phyloP scores from a whole-genome alignment of 1,140 invertebrate genomes.

The Limonius californicus region DNA sequence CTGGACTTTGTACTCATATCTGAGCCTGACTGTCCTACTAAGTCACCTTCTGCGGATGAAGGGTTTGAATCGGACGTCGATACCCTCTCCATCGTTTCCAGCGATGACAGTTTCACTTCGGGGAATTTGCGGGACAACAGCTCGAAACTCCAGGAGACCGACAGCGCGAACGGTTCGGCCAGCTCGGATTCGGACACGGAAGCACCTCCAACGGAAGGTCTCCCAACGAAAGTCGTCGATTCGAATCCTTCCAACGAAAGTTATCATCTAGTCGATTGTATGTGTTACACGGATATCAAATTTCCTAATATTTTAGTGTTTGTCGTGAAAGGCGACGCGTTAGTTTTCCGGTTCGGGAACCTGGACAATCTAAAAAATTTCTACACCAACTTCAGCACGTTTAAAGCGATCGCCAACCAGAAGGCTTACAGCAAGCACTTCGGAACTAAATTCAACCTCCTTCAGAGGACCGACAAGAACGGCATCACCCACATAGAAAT shows the following conservation, averaged over 20 bases:
- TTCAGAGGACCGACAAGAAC: slow-evolving; percentile 47
- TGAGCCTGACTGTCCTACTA: slow-evolving; percentile 20
- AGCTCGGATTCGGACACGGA: slow-evolving; percentile 43
- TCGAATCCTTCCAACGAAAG: slow-evolving; percentile 25
- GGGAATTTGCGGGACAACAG: slow-evolving; percentile 20
- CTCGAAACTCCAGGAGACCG: slow-evolving; percentile 35
- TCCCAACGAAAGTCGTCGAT: background rate
- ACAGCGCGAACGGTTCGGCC: slow-evolving; percentile 45
- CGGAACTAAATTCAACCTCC: slow-evolving; percentile 41
- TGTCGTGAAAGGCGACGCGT: slow-evolving; percentile 42
- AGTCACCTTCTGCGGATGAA: slow-evolving; percentile 37
- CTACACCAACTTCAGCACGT: slow-evolving; percentile 42
- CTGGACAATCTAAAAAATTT: slow-evolving; percentile 38
- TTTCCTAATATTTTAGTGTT: slow-evolving; percentile 44
- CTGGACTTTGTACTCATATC: slow-evolving; percentile 32
- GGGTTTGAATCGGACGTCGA: slow-evolving; percentile 49
- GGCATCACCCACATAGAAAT: slow-evolving; percentile 48
- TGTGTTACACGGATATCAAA: slow-evolving; percentile 46
- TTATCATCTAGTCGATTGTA: slow-evolving; percentile 44
- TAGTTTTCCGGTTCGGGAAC: slow-evolving; percentile 46
- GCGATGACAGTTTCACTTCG: slow-evolving; percentile 38
- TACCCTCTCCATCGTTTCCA: slow-evolving; percentile 43
- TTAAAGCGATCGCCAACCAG: slow-evolving; percentile 44
- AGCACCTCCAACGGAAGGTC: slow-evolving; percentile 18
- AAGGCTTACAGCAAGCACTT: slow-evolving; percentile 35